These are phyloP conservation scores for Pachliopta kotzebuea DNA, from an alignment of 2,888 invertebrate species.

Conservation along the genomic window DNA sequence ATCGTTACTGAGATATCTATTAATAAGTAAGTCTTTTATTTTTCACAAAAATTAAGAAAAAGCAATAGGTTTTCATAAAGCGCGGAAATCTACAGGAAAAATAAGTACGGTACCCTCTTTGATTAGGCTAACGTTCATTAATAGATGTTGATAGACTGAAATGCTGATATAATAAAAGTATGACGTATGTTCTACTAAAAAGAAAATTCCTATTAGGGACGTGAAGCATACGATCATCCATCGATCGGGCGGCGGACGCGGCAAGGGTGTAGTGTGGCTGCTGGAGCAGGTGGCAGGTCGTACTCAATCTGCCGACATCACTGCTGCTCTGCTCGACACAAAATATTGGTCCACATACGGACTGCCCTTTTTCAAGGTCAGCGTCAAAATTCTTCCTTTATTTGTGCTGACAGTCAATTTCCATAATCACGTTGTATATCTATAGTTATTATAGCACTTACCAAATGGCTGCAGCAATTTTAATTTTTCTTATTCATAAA, in stretches of 20 bases:
- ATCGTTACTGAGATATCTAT: slow-evolving; percentile 56
- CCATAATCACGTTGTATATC: too few species aligned
- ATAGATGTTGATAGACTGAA: too few species aligned
- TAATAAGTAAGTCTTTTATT: slow-evolving; percentile 49
- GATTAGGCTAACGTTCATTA: too few species aligned
- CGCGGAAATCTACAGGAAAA: too few species aligned
- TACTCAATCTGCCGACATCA: slow-evolving; percentile 84
- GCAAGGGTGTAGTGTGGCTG: slow-evolving; percentile 81
- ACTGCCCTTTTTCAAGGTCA: slow-evolving; percentile 75
- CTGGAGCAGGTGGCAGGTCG: slow-evolving; percentile 88
- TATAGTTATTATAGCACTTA: too few species aligned
- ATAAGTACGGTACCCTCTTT: too few species aligned
- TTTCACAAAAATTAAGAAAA: too few species aligned
- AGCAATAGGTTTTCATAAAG: too few species aligned
- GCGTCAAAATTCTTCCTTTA: slow-evolving; percentile 23
- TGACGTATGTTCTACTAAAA: not conserved
- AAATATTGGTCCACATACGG: slow-evolving; percentile 88
- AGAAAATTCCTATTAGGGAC: slow-evolving; percentile 42
- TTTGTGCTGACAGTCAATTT: too few species aligned
- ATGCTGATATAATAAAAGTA: too few species aligned
- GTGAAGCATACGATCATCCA: slow-evolving; percentile 65
- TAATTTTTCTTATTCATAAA: too few species aligned
- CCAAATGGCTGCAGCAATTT: too few species aligned
- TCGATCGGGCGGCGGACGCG: slow-evolving; percentile 52
- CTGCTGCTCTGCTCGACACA: slow-evolving; percentile 81